Base-by-base conservation (phyloP, 2,888 invertebrate species). In the Andrena bucephala region DNA sequence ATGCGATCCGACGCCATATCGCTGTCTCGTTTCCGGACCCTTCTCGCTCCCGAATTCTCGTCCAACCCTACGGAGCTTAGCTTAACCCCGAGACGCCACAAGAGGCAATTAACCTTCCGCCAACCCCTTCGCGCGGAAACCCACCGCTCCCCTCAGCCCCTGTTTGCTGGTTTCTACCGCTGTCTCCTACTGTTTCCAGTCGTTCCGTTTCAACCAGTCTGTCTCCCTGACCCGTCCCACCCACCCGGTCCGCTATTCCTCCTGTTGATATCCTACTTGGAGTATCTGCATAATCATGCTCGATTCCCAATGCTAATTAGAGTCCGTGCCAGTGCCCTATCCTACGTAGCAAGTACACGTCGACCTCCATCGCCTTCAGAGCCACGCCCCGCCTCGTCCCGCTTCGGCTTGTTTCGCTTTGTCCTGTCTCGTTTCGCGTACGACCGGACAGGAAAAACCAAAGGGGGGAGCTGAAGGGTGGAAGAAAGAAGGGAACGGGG, bases 301-400 rank as follows among this genome's bases (percentile, higher is more conserved):
- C 89, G 92, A 92, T 93, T 93, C 92, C 93, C 92, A 91, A 92
- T 93, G 93, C 93, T 93, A 93, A 93, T 93, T 93, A 93, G 92
- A 92, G 90, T 90, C 89, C 89, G 85, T 68, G 66, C 70, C 60
- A 79, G 77, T 83, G 72, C 76, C 57, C 71, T 62, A 76, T 87
- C 90, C 90, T 88, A 89, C 89, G 88, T 87, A 86, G 90, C 91
- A 88, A 91, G 90, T 91, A 91, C 90, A 87, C 90, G 90, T 92
- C 91, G 87, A 90, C 91, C 92, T 90, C 89, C 90, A 81, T 92
- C 89, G 92, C 86, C 88, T 89, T 83, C 71, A 77, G 69, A 85
- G 85, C 86, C 77, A 77, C 72, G 86, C 87, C 87, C 79, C 86
- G 83, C 85, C 84, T 83, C 83, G 36, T 60, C 66, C 76, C 82